Percentiles rank a stretch among this genome's conserved stretches.
phyloP scores from a whole-genome alignment of 1,140 invertebrate genomes.

The Cardiocondyla obscurior region DNA sequence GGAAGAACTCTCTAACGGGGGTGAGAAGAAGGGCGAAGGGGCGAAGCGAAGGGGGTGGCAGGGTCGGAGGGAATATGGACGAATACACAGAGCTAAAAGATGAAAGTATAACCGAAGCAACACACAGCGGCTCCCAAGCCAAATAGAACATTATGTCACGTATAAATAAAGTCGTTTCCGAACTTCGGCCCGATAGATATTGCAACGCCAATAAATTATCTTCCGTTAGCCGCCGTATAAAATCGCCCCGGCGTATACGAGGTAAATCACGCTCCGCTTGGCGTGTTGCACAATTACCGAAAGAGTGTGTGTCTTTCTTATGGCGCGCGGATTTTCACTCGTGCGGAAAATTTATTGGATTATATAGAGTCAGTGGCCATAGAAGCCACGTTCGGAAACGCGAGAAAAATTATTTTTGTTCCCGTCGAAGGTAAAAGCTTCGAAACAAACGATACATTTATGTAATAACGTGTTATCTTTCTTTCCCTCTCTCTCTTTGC shows the following conservation, averaged over 20 bases:
- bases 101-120: slow-evolving; percentile 72
- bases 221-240: slow-evolving; percentile 37
- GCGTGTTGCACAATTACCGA: slow-evolving; percentile 48
- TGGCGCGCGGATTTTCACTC: slow-evolving; percentile 40
- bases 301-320: slow-evolving; percentile 51
- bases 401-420: slow-evolving; percentile 40
- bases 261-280: slow-evolving; percentile 50
- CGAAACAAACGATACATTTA: not conserved
- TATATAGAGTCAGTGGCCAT: slow-evolving; percentile 23
- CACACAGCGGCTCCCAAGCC: slow-evolving; percentile 63
- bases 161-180: slow-evolving; percentile 41
- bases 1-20: slow-evolving; percentile 57
- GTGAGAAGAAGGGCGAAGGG: slow-evolving; percentile 38
- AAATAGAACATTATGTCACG: slow-evolving; percentile 57
- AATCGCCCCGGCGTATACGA: slow-evolving; percentile 29
- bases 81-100: slow-evolving; percentile 68
- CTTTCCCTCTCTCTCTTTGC: not conserved
- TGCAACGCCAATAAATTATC: slow-evolving; percentile 57
- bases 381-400: slow-evolving; percentile 12
- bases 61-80: slow-evolving; percentile 43
- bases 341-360: slow-evolving; percentile 54
- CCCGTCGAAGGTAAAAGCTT: not conserved
- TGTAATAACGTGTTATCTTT: not conserved
- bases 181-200: slow-evolving; percentile 45
- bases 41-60: slow-evolving; percentile 20